phyloP scores from a whole-genome alignment of 2,888 invertebrate species.

The Hirtodrosophila confusa region DNA sequence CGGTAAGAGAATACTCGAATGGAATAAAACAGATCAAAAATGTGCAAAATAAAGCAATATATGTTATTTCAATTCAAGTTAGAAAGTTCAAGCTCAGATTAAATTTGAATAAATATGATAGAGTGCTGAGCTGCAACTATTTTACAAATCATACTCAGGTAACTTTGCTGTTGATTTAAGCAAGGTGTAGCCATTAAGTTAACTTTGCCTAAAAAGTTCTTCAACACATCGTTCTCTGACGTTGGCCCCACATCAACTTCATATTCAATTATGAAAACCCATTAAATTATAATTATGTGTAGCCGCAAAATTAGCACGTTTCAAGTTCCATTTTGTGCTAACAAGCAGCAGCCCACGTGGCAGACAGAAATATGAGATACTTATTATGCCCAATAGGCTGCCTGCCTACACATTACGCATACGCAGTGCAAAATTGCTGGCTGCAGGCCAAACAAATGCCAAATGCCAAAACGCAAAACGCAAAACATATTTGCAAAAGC shows the following conservation, averaged over 20 bases:
- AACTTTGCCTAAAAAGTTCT: too few species aligned
- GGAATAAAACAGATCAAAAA: too few species aligned
- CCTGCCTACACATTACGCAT: constrained; percentile 21
- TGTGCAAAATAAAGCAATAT: too few species aligned
- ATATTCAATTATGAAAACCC: constrained; percentile 31
- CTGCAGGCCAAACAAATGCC: constrained; percentile 54
- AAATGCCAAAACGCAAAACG: constrained; percentile 45
- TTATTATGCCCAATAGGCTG: constrained; percentile 2
- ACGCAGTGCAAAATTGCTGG: constrained; percentile 42
- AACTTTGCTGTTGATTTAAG: too few species aligned
- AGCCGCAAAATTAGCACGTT: constrained; percentile 41
- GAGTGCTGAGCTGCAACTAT: too few species aligned
- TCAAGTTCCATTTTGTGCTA: constrained; percentile 24
- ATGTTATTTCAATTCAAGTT: too few species aligned
- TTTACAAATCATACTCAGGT: too few species aligned
- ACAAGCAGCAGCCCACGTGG: constrained; percentile 17
- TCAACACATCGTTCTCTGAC: not conserved
- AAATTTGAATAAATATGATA: too few species aligned
- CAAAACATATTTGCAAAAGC: constrained; percentile 55
- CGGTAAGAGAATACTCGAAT: too few species aligned
- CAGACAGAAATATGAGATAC: constrained; percentile 17
- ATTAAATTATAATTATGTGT: constrained; percentile 44
- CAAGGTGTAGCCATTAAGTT: too few species aligned
- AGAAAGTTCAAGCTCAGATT: too few species aligned
- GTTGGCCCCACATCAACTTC: constrained; percentile 6